Evolutionary conservation across 2,888 invertebrate genomes (phyloP).

Genomic region (Gandaritis pyraliata): DNA sequence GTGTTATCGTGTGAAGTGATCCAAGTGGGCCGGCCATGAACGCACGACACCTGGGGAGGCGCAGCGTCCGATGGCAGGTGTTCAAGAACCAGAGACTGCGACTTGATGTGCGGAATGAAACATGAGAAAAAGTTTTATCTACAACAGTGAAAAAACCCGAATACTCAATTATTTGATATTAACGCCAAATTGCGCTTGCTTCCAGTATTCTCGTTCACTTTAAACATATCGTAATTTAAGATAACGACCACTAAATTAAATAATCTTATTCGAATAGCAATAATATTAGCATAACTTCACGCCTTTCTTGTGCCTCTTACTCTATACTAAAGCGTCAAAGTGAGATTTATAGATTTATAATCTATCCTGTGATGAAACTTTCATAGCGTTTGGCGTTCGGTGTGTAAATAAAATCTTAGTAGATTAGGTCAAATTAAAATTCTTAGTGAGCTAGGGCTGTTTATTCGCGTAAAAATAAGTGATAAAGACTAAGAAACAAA

Average conservation of each 20-base stretch:
- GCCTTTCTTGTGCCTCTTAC: constrained; percentile 82
- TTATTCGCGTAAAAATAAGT: constrained; percentile 40
- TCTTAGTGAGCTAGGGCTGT: constrained; percentile 52
- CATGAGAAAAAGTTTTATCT: constrained; percentile 63
- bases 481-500: constrained; percentile 29
- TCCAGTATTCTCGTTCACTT: constrained; percentile 74
- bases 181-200: constrained; percentile 83
- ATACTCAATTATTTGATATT: constrained; percentile 48
- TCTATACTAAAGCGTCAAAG: constrained; percentile 70
- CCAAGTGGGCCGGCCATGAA: constrained; percentile 83
- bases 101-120: constrained; percentile 80
- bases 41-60: constrained; percentile 69
- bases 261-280: constrained; percentile 63
- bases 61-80: constrained; percentile 78
- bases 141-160: constrained; percentile 46
- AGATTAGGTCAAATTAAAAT: constrained; percentile 42
- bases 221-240: constrained; percentile 79
- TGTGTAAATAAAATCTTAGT: constrained; percentile 59
- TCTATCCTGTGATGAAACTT: constrained; percentile 73
- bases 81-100: constrained; percentile 80
- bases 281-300: constrained; percentile 65
- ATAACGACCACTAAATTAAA: constrained; percentile 63
- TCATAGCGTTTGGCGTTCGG: constrained; percentile 62
- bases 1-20: constrained; percentile 76
- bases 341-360: constrained; percentile 65